Evolutionary conservation across 1,140 invertebrate species (phyloP), one percentile per base, ranked within the genome.

Genomic region (Teleopsis dalmanni): DNA sequence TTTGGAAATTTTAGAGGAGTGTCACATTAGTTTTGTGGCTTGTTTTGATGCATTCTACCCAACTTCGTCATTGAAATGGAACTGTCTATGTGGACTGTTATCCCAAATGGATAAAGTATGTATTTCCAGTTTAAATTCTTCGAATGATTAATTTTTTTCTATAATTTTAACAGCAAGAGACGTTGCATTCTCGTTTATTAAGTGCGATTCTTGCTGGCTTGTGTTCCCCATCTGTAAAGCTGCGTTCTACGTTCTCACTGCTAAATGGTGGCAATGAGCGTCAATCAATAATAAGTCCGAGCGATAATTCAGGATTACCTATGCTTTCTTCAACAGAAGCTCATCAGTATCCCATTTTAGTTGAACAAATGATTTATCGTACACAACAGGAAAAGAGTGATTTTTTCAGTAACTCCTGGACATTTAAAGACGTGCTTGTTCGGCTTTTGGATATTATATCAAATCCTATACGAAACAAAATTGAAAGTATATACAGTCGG

Each of bases 1-100:
- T 0, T 74, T 75, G 23, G 78, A 80, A 29, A 86, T 97, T 47
- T 71, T 97, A 11, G 85, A 90, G 23, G 92, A 96, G 61, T 92
- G 89, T 58, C 89, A 95, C 57, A 78, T 83, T 44, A 94, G 91
- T 9, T 93, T 95, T 66, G 85, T 91, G 3, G 76, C 84, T 3
- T 95, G 93, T 70, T 97, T 94, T 62, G 91, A 96, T 72, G 91
- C 91, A 1, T 97, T 97, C 73, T 97, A 95, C 73, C 93, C 95
- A 0, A 96, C 91, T 1, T 87, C 88, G 0, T 84, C 82, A 48
- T 74, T 96, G 16, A 96, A 96, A 67, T 96, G 94, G 93, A 84
- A 84, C 48, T 88, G 87, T 60, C 70, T 97, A 0, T 95, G 92
- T 72, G 87, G 93, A 62, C 70, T 95, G 13, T 73, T 96, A 16